Evolutionary conservation across 2,888 invertebrate genomes (phyloP), one percentile per base, ranked within the genome.

Genomic region (Nemurella pictetii): DNA sequence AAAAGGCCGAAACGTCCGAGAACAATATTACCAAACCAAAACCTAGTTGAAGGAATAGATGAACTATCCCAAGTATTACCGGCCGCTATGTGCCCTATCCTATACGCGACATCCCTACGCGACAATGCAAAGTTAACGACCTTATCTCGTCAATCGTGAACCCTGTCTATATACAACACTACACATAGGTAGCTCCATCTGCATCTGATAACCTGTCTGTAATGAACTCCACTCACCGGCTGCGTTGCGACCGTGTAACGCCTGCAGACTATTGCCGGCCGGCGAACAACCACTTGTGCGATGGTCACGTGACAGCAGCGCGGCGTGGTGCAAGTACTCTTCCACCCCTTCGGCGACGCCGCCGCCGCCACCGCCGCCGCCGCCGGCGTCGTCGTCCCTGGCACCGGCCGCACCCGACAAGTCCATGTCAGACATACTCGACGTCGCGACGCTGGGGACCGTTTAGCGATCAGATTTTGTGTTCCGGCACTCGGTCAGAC

Each of bases 281-380:
- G 82, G 72, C 20, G 82, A 82, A n/a, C 82, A 82, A 82, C 82
- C 82, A 82, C 82, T 82, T 82, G 82, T 82, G 55, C 29, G 82
- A 4, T 72, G 55, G 20, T 82, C 82, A 82, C 82, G 82, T 72
- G 82, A 72, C 55, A 29, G 4, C 2, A 72, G 55, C 4, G 80
- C 25, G 35, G 80, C n/a, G 80, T 81, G 80, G 82, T 26, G 82
- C 27, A 29, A 72, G 55, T 82, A 82, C 5, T 82, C 82, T 72
- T 36, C 72, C 9, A 28, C 82, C 20, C 82, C 81, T 35, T 28
- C 81, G n/a, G 12, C 81, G 25, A n/a, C 82, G 25, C 72, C 82
- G 20, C 26, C 80, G 29, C 26, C 32, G 20, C 32, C 80, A 20
- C 32, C n/a, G n/a, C n/a, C n/a, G n/a, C n/a, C n/a, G n/a, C n/a